Evolutionary conservation across 23 tunicate genomes (phyloP), one percentile per base, ranked within the genome.

Genomic region (Trididemnum clinides): DNA sequence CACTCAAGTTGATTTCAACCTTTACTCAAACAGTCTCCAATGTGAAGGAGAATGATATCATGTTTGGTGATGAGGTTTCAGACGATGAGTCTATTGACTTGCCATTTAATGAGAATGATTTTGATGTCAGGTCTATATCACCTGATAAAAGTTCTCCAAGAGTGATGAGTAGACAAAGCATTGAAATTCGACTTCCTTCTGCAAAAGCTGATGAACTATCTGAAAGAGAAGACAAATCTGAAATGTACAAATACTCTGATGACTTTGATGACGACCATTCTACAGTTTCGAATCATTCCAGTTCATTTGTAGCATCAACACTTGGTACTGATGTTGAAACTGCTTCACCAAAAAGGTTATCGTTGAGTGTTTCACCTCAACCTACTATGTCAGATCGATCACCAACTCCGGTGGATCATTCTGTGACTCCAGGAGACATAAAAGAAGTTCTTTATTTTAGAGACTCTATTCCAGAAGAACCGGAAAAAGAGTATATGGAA

Each of bases 221-320:
- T 20, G 89, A 75, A 23, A 29, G 6, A 50, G 51, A 34, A 29
- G 82, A 78, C 32, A 0, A 49, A 23, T 36, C 82, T 33, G 57
- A 44, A 7, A 73, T 44, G 28, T 88, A 82, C 65, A 88, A 62
- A 58, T 88, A 88, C 36, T 89, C 94, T 5, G 92, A 88, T 88
- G 92, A 88, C 36, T 88, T 88, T 73, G 92, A 88, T 82, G 87
- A 88, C 26, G 87, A 82, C 20, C 71, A 66, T 0, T 77, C 90
- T 19, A 15, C 30, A 58, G 72, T 88, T 0, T 64, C 50, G 22
- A 69, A 82, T 1, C 78, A 70, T 2, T 33, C 77, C 2, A 49
- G 77, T 21, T 77, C 84, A 2, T 84, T 64, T 2, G 22, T n/a
- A 19, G 25, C 66, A 12, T 4, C 25, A n/a, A 44, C 54, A 7